Conservation (phyloP, 2,113 vertebrate genomes). For the Triplophysa dalaica region DNA sequence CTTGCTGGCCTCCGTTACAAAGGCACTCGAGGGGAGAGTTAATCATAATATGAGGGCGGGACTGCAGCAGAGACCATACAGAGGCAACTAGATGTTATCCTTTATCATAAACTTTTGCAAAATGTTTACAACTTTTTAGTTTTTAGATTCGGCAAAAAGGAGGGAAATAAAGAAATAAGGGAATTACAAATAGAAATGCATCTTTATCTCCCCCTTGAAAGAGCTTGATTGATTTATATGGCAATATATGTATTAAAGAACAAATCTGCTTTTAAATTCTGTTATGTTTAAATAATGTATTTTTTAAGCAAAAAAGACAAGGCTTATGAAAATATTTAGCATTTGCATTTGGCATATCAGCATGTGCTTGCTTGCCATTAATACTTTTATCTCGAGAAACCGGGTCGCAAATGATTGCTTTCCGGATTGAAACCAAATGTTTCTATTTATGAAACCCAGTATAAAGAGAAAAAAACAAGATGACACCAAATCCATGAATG, state of each 20-base stretch:
- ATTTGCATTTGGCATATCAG: neutral
- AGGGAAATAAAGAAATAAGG: too few relatives aligned
- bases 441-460: neutral
- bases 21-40: constrained; percentile 19
- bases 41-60: constrained; percentile 17
- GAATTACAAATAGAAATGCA: neutral
- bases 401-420: neutral
- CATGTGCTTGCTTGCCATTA: neutral
- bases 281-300: neutral
- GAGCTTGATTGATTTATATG: constrained; percentile 2
- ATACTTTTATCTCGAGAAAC: constrained; percentile 2
- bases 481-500: neutral
- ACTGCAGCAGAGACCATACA: neutral
- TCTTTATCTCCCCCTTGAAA: neutral
- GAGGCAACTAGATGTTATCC: neutral
- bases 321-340: neutral
- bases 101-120: neutral
- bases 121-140: too few relatives aligned
- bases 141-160: too few relatives aligned
- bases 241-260: neutral
- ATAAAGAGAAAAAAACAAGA: neutral
- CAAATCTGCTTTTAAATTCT: constrained; percentile 12
- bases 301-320: neutral
- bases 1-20: too few relatives aligned
- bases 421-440: neutral